Base-by-base conservation (phyloP, 92 coral and sea anemone genomes). In the Anthopleura xanthogrammica region DNA sequence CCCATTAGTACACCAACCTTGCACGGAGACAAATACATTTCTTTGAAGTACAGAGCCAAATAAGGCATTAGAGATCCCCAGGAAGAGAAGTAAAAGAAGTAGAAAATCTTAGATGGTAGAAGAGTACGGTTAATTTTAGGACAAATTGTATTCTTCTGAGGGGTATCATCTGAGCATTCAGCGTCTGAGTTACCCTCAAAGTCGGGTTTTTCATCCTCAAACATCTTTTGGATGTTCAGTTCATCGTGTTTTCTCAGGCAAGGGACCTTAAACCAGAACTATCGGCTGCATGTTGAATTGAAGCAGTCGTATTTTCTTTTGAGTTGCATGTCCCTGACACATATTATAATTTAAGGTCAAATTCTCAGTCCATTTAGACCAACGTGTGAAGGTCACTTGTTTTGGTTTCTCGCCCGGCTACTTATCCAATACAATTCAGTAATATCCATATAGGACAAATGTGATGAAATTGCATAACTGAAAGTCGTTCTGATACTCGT, bases 1-100 rank as follows among this genome's bases (percentile, higher is more conserved):
- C 91, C 89, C 92, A 89, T 89, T 6, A 89, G 79, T 36, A 89
- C 77, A 55, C 92, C 92, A 13, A 81, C 92, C 79, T 89, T 86
- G 66, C 89, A 76, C 20, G 92, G 89, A 3, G 89, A 85, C 42
- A 89, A 86, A 11, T 68, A 66, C 89, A 89, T 76, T 77, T 89
- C 86, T 41, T 89, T 89, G 83, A 75, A 89, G 79, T 81, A 89
- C 89, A 89, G 64, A 76, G 92, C 89, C 41, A 89, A 54, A 48
- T 85, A 89, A 3, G 92, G 92, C 40, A 89, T 41, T 23, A 89
- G 77, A 11, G 92, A 79, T 77, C 92, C 92, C 89, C 87, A 77
- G 16, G 92, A 81, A 0, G 92, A 85, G 77, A 89, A 89, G 85
- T 89, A 89, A 72, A 89, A 85, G 72, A 89, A 89, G 41, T 89